Evolutionary conservation across 2,888 invertebrate genomes (phyloP), one percentile per base, ranked within the genome.

Genomic region (Andrena dorsata): DNA sequence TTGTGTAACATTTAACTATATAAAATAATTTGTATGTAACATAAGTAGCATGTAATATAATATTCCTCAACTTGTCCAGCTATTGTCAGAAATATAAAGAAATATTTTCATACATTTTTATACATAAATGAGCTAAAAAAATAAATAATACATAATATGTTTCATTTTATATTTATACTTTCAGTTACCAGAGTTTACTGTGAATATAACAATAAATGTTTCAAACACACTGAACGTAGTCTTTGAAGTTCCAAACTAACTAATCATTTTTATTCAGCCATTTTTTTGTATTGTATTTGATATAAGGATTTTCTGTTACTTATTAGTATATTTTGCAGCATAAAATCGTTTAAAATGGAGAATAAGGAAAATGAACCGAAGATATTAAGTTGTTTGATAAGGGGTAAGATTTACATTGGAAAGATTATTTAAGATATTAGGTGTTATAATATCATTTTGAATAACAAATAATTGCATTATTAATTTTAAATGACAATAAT

Each of bases 311-410:
- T 47, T 51, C 28, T 47, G 13, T 66, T 69, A 70, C 49, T 68
- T 35, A 60, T 20, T 58, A 10, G 30, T 16, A 23, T 35, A 26
- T 26, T 64, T 41, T 20, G 28, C 20, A 16, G 32, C 8, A 28
- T 3, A 32, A 79, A 41, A n/a, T n/a, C n/a, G n/a, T n/a, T n/a
- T n/a, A n/a, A n/a, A 72, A 88, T 86, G 89, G 84, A 86, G 2
- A 68, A 78, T 13, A 83, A 82, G 49, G 85, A 88, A 69, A 76
- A 77, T 69, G 84, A 77, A 80, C 60, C 72, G 10, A 88, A 83
- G 58, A 3, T 72, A 13, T 72, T 82, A 10, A 83, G 81, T 58
- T 90, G 91, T 63, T 65, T 79, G 84, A 41, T 73, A 16, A 89
- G 47, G 80, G 88, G 91, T 91, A 85, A 85, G 76, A n/a, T 32